Evolutionary conservation across 2,113 vertebrate genomes (phyloP), one percentile per base, ranked within the genome.

Genomic region (Corythornis vintsioides): DNA sequence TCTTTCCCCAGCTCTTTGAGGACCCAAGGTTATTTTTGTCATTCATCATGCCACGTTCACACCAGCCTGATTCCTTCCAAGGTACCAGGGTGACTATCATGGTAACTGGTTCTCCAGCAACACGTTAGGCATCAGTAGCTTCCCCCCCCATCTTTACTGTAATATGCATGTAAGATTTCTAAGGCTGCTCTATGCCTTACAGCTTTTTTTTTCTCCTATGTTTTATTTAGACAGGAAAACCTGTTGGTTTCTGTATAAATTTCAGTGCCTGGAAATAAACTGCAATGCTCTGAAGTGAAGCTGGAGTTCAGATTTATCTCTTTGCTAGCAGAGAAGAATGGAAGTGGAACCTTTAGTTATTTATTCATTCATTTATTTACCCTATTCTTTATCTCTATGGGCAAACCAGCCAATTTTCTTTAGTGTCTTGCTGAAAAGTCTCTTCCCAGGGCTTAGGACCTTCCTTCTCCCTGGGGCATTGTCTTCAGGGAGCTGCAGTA

Each of bases 251-350:
- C 92, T 86, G 76, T 93, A 40, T 45, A 81, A 91, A 91, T 91
- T 95, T 88, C 88, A 83, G 52, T n/a, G 40, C 60, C 92, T 86
- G 65, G 88, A 93, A 95, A 96, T 95, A 95, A 90, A 75, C 56
- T 91, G 69, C 83, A 77, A 13, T 91, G 42, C 59, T 93, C 59
- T 88, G 65, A 70, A 80, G n/a, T 79, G 75, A 93, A 94, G 59
- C 40, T 26, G 52, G 43, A 74, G 29, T 86, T 92, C 52, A 71
- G 48, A 71, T 83, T 7, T 25, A 47, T 55, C 26, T 77, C 79
- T 86, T 56, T 69, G 20, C 69, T 53, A 77, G 31, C 69, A 76
- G 61, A 33, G 77, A 88, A 86, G 60, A 70, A 55, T 66, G n/a
- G 24, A 89, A 71, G 28, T 4, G 53, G 16, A 61, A 13, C 14